Percentiles rank a stretch among this genome's conserved stretches.
Evolutionary conservation across 92 coral and sea anemone species (phyloP).

Genomic region (Palythoa heliodiscus): DNA sequence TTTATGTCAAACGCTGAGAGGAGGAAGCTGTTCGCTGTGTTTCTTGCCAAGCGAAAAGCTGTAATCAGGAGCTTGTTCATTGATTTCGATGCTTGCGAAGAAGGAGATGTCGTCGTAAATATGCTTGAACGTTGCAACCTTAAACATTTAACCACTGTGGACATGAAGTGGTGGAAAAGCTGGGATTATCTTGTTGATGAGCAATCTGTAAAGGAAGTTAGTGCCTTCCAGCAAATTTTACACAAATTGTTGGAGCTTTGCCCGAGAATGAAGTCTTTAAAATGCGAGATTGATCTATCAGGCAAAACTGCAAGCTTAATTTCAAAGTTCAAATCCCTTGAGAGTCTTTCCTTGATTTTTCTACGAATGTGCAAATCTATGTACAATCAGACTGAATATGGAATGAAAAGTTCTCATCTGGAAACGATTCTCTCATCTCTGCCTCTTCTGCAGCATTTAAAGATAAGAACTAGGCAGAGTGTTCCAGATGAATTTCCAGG

Average conservation of each 20-base stretch:
- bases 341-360: constrained; percentile 50
- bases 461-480: constrained; percentile 51
- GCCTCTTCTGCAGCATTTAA: constrained; percentile 53
- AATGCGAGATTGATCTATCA: constrained; percentile 59
- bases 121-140: constrained; percentile 56
- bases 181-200: constrained; percentile 16
- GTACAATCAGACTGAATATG: not conserved
- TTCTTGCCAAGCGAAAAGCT: constrained; percentile 61
- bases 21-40: constrained; percentile 51
- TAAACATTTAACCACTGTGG: constrained; percentile 48
- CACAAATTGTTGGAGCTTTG: constrained; percentile 35
- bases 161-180: constrained; percentile 48
- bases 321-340: constrained; percentile 48
- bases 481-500: constrained; percentile 46
- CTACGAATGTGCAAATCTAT: constrained; percentile 7
- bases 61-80: constrained; percentile 49
- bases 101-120: constrained; percentile 38
- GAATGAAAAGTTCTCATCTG: constrained; percentile 8
- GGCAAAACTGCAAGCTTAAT: constrained; percentile 50
- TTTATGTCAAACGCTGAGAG: constrained; percentile 37
- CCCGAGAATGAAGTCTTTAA: constrained; percentile 41
- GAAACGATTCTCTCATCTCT: constrained; percentile 51
- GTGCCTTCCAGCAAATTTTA: constrained; percentile 45
- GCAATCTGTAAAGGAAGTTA: not conserved
- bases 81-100: constrained; percentile 50